Evolutionary conservation across 2,113 vertebrate species (phyloP), one percentile per base, ranked within the genome.

Genomic region (Pseudorhombus dupliciocellatus): DNA sequence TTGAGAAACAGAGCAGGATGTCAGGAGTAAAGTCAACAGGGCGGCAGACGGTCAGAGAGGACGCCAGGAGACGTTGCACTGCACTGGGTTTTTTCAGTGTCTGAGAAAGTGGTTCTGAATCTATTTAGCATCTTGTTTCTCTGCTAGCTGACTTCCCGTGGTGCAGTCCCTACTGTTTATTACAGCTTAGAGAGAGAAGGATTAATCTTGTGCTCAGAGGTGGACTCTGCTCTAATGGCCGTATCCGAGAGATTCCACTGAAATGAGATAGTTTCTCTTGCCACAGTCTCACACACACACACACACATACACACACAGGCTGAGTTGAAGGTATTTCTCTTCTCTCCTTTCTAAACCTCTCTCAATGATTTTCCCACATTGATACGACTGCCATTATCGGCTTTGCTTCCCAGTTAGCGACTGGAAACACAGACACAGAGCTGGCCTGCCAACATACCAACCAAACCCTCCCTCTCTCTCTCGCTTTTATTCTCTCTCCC

Each of bases 181-280:
- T 70, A 73, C 69, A 65, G 70, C 68, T 72, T 26, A 0, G 60
- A 20, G 48, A 83, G 75, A 1, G 48, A 55, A 67, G 77, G 80
- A 82, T 86, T 83, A 82, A 61, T 75, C 72, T 75, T 70, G 80
- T 77, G 83, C 83, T 79, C 67, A 83, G 84, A 71, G 51, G 67
- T 73, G 70, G 57, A 72, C 31, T 71, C 44, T 6, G 55, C 54
- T 78, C 79, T 55, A 66, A 59, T 68, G 51, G 69, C 75, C 74
- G 65, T 63, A 78, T 77, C 70, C 61, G 20, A 57, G 25, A 85
- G 85, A 92, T 92, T 92, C 87, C 83, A 74, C 57, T 52, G 80
- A 80, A 75, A 80, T 90, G 85, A 90, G 80, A 73, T 80, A 73
- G 16, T 75, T 68, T 56, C 72, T 80, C 30, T 85, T 81, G 71